Evolutionary conservation across 2,113 vertebrate genomes (phyloP).

Genomic region (Uria lomvia): DNA sequence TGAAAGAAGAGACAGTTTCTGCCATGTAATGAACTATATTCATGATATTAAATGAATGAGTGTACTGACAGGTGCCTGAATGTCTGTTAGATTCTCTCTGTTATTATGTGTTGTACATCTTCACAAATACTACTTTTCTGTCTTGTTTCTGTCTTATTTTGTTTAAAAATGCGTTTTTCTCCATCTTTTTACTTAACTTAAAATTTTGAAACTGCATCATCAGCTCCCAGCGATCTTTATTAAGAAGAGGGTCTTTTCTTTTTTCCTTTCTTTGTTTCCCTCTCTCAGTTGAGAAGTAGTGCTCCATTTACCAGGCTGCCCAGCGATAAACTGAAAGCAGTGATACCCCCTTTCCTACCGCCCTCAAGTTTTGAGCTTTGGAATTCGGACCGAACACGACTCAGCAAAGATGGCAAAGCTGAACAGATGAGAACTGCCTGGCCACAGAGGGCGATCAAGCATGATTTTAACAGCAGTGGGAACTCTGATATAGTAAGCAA

Average conservation of each 20-base stretch:
- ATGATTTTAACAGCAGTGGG: conserved; percentile 80
- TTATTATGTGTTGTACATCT: neutral
- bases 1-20: neutral
- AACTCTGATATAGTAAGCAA: conserved; percentile 86
- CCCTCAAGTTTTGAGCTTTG: conserved; percentile 95
- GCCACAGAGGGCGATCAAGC: conserved; percentile 79
- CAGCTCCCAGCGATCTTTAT: neutral
- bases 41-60: neutral
- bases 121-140: neutral
- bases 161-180: neutral
- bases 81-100: neutral
- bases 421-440: conserved; percentile 80
- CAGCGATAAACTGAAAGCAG: conserved; percentile 94
- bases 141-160: neutral
- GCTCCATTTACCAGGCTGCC: conserved; percentile 91
- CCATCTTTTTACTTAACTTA: neutral
- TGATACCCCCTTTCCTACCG: conserved; percentile 95
- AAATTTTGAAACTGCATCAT: neutral
- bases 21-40: neutral
- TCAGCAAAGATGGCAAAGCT: conserved; percentile 78
- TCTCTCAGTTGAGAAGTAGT: conserved; percentile 80
- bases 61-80: neutral
- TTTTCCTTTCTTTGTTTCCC: neutral
- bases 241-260: conserved; percentile 3
- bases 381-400: conserved; percentile 86